Conservation (phyloP, 2,113 vertebrate species). For the Hippocampus mohnikei region DNA sequence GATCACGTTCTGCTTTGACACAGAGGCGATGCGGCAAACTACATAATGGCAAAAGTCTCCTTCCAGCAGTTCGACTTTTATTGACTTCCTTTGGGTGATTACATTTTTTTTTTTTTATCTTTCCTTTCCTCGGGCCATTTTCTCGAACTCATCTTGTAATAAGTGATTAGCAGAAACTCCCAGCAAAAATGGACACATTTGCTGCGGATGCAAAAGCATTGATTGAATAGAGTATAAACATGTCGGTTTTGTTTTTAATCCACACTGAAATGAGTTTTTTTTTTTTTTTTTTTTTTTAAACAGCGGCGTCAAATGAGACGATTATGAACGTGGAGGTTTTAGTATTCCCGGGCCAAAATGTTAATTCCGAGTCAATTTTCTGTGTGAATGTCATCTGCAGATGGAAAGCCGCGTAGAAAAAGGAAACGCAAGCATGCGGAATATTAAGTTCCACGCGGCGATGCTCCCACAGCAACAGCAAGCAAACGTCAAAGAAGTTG, state of each 20-base stretch:
- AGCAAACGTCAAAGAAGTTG: not conserved
- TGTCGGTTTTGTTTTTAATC: constrained; percentile 10
- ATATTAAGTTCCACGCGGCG: not conserved
- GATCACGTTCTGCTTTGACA: too few species aligned
- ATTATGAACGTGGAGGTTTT: constrained; percentile 36
- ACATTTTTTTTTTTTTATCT: not conserved
- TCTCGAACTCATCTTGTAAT: constrained; percentile 62
- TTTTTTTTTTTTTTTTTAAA: not conserved
- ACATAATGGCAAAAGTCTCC: not conserved
- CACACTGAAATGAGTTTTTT: constrained; percentile 38
- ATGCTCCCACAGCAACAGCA: not conserved
- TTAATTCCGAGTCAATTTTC: constrained; percentile 22
- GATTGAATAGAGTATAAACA: constrained; percentile 22
- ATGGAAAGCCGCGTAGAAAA: not conserved
- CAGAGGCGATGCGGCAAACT: not conserved
- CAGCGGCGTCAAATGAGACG: constrained; percentile 33
- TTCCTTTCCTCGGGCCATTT: constrained; percentile 35
- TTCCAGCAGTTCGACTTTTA: not conserved
- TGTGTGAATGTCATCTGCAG: constrained; percentile 1
- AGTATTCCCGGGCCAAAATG: constrained; percentile 20
- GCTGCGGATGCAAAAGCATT: constrained; percentile 48
- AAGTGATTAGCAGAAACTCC: constrained; percentile 61
- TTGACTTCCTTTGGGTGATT: not conserved
- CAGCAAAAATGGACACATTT: constrained; percentile 35
- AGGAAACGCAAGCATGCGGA: not conserved